A percentile compares a stretch with the other conserved stretches of the same genome.
phyloP scores from a whole-genome alignment of 2,888 invertebrate genomes.

The Thelaira solivaga region DNA sequence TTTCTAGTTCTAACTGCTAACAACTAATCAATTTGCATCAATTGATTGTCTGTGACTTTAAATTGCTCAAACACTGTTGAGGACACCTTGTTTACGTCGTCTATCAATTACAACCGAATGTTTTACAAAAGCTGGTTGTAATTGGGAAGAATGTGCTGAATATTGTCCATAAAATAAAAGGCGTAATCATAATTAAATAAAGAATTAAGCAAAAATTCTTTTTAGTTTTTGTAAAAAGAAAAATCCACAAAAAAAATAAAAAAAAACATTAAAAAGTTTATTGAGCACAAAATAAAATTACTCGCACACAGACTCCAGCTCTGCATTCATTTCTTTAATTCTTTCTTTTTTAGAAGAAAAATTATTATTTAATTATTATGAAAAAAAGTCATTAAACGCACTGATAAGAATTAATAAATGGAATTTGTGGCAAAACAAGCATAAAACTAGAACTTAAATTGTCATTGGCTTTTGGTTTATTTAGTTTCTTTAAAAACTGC shows the following conservation, averaged over 20 bases:
- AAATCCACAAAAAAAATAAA: no score
- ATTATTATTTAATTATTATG: not conserved
- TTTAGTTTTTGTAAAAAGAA: not conserved
- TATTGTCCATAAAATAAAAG: slow-evolving; percentile 81
- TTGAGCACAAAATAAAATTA: slow-evolving; percentile 37
- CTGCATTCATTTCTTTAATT: no score
- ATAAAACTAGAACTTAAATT: not conserved
- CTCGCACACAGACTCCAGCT: not conserved
- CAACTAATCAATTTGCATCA: no score
- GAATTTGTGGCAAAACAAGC: slow-evolving; percentile 27
- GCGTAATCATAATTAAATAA: slow-evolving; percentile 71
- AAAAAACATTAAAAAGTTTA: slow-evolving; percentile 3
- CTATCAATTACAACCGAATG: slow-evolving; percentile 80
- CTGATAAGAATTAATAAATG: slow-evolving; percentile 51
- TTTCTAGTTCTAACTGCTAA: no score
- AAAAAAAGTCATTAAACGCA: not conserved
- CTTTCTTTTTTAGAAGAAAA: no score
- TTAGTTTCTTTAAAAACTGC: slow-evolving; percentile 29
- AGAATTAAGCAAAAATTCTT: no score
- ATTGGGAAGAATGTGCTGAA: slow-evolving; percentile 83
- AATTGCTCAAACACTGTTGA: slow-evolving; percentile 72
- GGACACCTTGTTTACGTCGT: slow-evolving; percentile 69
- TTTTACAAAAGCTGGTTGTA: slow-evolving; percentile 80
- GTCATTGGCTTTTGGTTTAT: no score
- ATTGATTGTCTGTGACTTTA: slow-evolving; percentile 76